Percentiles rank a stretch among this genome's conserved stretches.
Conservation (phyloP, 2,888 invertebrate genomes). For the Oligia latruncula region DNA sequence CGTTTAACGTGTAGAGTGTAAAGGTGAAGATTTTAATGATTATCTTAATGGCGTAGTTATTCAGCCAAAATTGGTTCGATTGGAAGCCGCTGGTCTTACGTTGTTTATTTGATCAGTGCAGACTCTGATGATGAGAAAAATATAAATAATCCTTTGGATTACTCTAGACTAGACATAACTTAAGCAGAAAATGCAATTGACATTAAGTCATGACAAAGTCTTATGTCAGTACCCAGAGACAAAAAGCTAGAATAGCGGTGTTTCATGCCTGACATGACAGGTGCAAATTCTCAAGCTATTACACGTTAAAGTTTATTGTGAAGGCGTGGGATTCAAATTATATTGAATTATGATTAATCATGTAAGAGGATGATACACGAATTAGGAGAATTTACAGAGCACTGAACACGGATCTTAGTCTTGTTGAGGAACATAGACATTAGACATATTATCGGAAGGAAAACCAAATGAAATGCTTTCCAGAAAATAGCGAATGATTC, state of each 20-base stretch:
- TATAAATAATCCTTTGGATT: not conserved
- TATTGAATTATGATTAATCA: constrained; percentile 58
- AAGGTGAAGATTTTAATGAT: constrained; percentile 26
- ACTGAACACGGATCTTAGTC: constrained; percentile 7
- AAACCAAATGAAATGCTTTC: constrained; percentile 31
- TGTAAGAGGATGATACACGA: constrained; percentile 45
- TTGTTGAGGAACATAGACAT: not conserved
- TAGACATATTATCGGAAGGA: not conserved
- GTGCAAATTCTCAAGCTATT: constrained; percentile 57
- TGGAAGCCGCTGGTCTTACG: not conserved
- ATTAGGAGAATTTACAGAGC: constrained; percentile 36
- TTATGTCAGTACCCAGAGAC: constrained; percentile 1
- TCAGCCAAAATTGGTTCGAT: not conserved
- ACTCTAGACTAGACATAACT: not conserved
- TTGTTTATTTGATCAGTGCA: not conserved
- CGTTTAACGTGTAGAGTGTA: constrained; percentile 40
- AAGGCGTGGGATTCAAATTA: constrained; percentile 55
- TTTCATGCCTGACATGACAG: constrained; percentile 39
- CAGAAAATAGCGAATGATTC: constrained; percentile 28
- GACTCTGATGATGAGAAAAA: not conserved
- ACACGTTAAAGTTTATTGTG: constrained; percentile 42
- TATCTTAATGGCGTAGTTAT: constrained; percentile 10
- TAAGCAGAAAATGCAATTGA: not conserved
- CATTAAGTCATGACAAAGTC: constrained; percentile 9
- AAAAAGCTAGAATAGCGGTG: constrained; percentile 25